Percentiles rank a stretch among this genome's conserved stretches.
Conservation (phyloP, 2,797 vertebrate species). For the Gorsachius magnificus region DNA sequence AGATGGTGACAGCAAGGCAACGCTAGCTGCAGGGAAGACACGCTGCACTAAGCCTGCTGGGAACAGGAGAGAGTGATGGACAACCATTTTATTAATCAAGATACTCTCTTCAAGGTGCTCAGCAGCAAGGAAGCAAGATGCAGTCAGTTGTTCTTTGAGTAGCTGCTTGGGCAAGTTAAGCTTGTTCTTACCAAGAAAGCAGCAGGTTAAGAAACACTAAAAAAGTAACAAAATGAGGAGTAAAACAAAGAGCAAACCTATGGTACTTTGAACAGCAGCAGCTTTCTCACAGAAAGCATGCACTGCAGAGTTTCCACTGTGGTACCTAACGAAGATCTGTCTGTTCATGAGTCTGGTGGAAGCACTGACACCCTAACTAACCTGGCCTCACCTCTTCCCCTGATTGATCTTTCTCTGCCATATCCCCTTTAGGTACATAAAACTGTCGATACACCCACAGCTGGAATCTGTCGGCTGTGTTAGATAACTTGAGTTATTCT, state of each 20-base stretch:
- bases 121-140: neutral
- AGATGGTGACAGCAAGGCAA: constrained; percentile 4
- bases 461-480: neutral
- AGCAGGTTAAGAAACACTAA: neutral
- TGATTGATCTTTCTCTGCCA: neutral
- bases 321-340: neutral
- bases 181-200: neutral
- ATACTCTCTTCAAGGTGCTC: neutral
- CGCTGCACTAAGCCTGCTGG: neutral
- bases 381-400: fast-evolving
- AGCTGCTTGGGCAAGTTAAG: neutral
- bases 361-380: neutral
- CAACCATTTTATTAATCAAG: neutral
- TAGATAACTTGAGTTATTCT: neutral
- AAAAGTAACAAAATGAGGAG: neutral
- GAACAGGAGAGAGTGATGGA: neutral
- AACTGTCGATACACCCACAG: fast-evolving
- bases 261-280: neutral
- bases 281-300: neutral
- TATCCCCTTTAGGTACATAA: neutral
- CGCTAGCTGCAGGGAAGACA: constrained; percentile 2
- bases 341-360: neutral
- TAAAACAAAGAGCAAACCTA: neutral
- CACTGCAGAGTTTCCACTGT: neutral
- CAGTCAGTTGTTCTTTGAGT: neutral